Evolutionary conservation across 2,888 invertebrate genomes (phyloP).

Genomic region (Asteroscopus sphinx): DNA sequence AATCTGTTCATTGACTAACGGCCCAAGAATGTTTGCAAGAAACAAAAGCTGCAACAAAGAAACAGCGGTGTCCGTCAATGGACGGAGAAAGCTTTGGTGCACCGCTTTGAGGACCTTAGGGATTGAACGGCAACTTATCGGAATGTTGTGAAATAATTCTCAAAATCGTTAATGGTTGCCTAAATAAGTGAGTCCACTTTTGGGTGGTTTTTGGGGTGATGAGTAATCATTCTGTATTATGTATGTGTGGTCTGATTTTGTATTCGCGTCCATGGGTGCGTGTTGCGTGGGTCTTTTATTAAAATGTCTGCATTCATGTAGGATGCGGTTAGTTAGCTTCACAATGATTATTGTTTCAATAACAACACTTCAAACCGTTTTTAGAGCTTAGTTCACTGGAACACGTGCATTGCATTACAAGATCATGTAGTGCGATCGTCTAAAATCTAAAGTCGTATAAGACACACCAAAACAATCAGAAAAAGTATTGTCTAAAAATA

Average conservation of each 20-base stretch:
- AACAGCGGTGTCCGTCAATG: conserved; percentile 19
- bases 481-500: neutral
- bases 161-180: conserved; percentile 18
- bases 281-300: conserved; percentile 5
- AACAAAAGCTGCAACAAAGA: conserved; percentile 38
- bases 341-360: neutral
- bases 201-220: conserved; percentile 13
- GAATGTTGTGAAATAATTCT: conserved; percentile 57
- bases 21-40: conserved; percentile 51
- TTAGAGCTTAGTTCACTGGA: too few relatives aligned
- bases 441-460: neutral
- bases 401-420: too few relatives aligned
- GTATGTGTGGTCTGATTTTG: conserved; percentile 16
- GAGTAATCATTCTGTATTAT: conserved; percentile 38
- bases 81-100: conserved; percentile 35
- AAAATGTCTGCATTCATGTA: neutral
- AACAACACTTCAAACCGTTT: neutral
- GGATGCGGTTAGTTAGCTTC: conserved; percentile 18
- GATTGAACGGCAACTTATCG: conserved; percentile 31
- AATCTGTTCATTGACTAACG: conserved; percentile 46
- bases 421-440: neutral
- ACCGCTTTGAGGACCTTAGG: conserved; percentile 42
- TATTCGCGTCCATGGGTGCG: conserved; percentile 6
- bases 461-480: neutral
- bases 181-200: conserved; percentile 3